Evolutionary conservation across 2,888 invertebrate species (phyloP).

Genomic region (Dicranocentrus wangi): DNA sequence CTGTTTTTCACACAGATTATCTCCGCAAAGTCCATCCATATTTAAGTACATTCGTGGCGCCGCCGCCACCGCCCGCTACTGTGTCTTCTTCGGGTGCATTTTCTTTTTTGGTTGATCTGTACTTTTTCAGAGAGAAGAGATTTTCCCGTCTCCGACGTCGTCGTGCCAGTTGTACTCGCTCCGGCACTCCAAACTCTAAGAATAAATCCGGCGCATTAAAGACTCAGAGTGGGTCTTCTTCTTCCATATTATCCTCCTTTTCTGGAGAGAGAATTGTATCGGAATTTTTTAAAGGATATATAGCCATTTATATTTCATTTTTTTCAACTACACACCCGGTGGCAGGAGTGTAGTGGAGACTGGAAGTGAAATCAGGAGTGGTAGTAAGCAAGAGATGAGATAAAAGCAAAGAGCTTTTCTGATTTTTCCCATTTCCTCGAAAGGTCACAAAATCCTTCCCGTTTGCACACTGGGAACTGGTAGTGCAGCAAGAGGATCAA

Average conservation of each 20-base stretch:
- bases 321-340: not conserved
- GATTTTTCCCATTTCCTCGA: conserved; percentile 26
- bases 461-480: not conserved
- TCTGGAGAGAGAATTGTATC: too few species aligned
- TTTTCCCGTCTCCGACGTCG: not conserved
- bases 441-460: conserved; percentile 43
- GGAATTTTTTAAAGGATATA: not conserved
- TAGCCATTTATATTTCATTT: conserved; percentile 9
- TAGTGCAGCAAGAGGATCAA: conserved; percentile 32
- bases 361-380: conserved; percentile 3
- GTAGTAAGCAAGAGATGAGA: conserved; percentile 11
- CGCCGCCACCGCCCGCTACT: conserved; percentile 1
- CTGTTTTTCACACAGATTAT: conserved; percentile 59
- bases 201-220: too few species aligned
- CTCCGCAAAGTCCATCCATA: conserved; percentile 55
- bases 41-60: conserved; percentile 60
- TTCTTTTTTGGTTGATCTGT: not conserved
- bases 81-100: not conserved
- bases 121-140: not conserved
- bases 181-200: too few species aligned
- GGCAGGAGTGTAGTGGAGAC: not conserved
- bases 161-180: not conserved
- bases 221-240: too few species aligned
- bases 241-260: too few species aligned
- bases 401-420: conserved; percentile 27